phyloP scores from a whole-genome alignment of 2,797 vertebrate genomes.

The Loris lydekkerianus region DNA sequence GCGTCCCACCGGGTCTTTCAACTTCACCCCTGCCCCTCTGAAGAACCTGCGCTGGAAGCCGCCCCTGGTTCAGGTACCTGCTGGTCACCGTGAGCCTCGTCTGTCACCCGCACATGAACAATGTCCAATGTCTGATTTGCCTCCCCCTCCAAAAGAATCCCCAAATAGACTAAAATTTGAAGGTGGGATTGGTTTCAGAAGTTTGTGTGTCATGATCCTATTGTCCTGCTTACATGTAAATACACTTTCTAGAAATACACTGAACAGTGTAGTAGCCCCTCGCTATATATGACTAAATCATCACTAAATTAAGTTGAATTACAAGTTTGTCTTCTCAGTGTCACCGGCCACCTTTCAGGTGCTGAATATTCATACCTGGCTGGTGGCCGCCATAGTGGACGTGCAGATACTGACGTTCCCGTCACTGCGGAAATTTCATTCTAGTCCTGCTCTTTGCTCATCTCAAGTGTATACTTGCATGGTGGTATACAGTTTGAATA shows the following conservation, averaged over 20 bases:
- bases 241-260: not conserved
- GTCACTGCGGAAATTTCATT: not conserved
- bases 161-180: not conserved
- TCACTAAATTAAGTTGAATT: not conserved
- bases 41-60: conserved; percentile 97
- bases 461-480: not conserved
- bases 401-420: not conserved
- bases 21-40: conserved; percentile 93
- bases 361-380: fast-evolving
- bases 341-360: not conserved
- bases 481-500: not conserved
- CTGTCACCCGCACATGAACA: fast-evolving
- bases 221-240: not conserved
- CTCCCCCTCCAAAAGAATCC: not conserved
- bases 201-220: fast-evolving
- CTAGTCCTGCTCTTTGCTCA: fast-evolving
- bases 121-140: fast-evolving
- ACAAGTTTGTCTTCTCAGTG: not conserved
- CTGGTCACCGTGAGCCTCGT: fast-evolving
- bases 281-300: not conserved
- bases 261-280: not conserved
- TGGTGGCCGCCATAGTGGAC: fast-evolving
- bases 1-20: conserved; percentile 91
- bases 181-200: not conserved
- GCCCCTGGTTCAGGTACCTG: conserved; percentile 92